Conservation (phyloP, 2,888 invertebrate genomes). For the Apodemia duryi region DNA sequence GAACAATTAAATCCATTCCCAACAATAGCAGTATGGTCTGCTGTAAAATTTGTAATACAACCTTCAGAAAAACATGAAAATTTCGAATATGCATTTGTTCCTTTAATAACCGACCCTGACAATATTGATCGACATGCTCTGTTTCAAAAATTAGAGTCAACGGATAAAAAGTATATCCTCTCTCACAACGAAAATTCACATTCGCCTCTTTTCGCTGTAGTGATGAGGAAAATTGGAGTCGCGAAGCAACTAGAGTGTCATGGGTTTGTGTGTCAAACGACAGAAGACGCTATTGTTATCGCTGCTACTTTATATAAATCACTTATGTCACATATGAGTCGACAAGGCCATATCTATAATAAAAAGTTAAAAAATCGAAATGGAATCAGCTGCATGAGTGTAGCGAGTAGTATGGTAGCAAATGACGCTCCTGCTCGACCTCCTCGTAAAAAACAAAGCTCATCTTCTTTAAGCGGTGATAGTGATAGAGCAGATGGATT, state of each 20-base stretch:
- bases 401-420: slow-evolving; percentile 81
- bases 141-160: slow-evolving; percentile 76
- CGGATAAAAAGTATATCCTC: slow-evolving; percentile 79
- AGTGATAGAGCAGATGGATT: slow-evolving; percentile 79
- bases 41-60: slow-evolving; percentile 89
- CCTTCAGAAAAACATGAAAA: slow-evolving; percentile 75
- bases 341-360: slow-evolving; percentile 70
- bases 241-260: slow-evolving; percentile 92
- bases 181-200: slow-evolving; percentile 82
- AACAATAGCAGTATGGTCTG: slow-evolving; percentile 96
- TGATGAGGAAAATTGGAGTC: slow-evolving; percentile 89
- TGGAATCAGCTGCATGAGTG: slow-evolving; percentile 87
- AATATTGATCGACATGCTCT: slow-evolving; percentile 86
- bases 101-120: slow-evolving; percentile 90
- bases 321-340: slow-evolving; percentile 88
- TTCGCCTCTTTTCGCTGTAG: slow-evolving; percentile 93
- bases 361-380: slow-evolving; percentile 84
- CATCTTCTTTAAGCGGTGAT: slow-evolving; percentile 81
- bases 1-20: slow-evolving; percentile 90
- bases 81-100: slow-evolving; percentile 87
- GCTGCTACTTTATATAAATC: slow-evolving; percentile 95
- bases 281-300: slow-evolving; percentile 94
- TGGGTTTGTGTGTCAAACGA: slow-evolving; percentile 92
- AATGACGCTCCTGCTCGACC: slow-evolving; percentile 83
- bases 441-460: slow-evolving; percentile 85